Conservation (phyloP, 2,888 invertebrate species). For the Clistopyga incitator region DNA sequence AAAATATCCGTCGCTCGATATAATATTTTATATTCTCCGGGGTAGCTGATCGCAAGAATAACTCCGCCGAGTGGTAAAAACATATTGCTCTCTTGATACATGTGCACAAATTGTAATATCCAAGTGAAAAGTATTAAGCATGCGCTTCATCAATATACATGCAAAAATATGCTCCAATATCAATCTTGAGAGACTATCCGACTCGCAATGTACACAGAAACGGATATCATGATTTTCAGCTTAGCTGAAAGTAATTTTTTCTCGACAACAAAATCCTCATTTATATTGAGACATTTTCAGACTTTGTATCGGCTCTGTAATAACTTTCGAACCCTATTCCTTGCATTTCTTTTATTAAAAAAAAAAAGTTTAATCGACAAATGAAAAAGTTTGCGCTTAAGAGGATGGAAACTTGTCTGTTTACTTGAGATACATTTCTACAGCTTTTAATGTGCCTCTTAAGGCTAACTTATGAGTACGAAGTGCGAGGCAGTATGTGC, state of each 20-base stretch:
- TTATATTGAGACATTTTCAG: no score
- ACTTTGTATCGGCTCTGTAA: no score
- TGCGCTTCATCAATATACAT: not conserved
- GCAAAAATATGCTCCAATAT: not conserved
- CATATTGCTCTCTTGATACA: constrained; percentile 27
- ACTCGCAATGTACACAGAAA: not conserved
- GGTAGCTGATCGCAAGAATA: not conserved
- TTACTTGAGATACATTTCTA: no score
- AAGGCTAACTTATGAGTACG: no score
- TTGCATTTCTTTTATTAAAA: no score
- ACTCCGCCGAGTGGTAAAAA: not conserved
- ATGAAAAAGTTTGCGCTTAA: no score
- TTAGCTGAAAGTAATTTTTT: not conserved
- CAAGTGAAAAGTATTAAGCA: not conserved
- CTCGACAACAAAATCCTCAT: not conserved
- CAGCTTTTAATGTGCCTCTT: no score
- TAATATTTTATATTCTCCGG: constrained; percentile 17
- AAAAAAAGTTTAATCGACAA: no score
- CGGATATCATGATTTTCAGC: not conserved
- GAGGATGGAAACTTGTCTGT: no score
- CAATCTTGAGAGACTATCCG: not conserved
- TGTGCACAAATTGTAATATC: constrained; percentile 8
- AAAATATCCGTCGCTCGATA: constrained; percentile 28
- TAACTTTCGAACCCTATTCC: no score
- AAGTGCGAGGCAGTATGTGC: constrained; percentile 25